Evolutionary conservation across 1,140 invertebrate species (phyloP).

Genomic region (Aphaenogaster ashmeadi): DNA sequence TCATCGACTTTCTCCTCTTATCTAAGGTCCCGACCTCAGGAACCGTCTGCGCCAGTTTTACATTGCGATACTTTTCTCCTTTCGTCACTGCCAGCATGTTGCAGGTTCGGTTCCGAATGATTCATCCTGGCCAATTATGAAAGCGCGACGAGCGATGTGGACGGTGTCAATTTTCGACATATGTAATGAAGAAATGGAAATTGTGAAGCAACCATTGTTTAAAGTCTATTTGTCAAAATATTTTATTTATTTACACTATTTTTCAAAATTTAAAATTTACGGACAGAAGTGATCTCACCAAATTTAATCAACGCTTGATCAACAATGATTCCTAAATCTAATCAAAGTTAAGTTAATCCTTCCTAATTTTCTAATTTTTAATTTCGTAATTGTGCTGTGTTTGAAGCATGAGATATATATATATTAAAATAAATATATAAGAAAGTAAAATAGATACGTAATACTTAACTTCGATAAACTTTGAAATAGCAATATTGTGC

Average conservation of each 20-base stretch:
- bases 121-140: not conserved
- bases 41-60: slow-evolving; percentile 58
- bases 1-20: slow-evolving; percentile 80
- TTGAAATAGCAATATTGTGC: not conserved
- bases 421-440: not conserved
- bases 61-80: slow-evolving; percentile 6
- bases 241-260: not conserved
- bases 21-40: slow-evolving; percentile 71
- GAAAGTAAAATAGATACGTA: not conserved
- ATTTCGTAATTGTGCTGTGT: not conserved
- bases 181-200: not conserved
- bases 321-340: not conserved
- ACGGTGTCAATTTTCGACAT: not conserved
- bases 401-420: not conserved
- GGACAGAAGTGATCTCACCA: not conserved
- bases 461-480: not conserved
- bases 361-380: not conserved
- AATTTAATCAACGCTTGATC: not conserved
- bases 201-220: not conserved
- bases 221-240: not conserved
- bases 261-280: not conserved
- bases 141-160: not conserved
- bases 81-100: slow-evolving; percentile 23
- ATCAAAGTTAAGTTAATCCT: not conserved
- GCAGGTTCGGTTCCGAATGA: slow-evolving; percentile 9